Evolutionary conservation across 2,888 invertebrate species (phyloP), one percentile per base, ranked within the genome.

Genomic region (Agrotis clavis): DNA sequence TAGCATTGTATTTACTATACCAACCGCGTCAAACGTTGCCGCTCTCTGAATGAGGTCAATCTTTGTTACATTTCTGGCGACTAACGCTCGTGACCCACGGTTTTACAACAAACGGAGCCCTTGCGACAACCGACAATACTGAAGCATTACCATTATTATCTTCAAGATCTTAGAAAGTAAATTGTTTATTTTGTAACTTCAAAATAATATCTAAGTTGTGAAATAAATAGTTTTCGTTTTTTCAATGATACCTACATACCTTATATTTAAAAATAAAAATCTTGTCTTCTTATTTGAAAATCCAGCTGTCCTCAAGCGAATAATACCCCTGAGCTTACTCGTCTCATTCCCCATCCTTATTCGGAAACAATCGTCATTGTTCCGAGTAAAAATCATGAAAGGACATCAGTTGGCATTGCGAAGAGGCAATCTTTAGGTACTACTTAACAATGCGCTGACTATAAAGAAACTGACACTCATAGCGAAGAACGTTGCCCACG

Each of bases 331-430:
- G 67, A 69, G 74, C 70, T 74, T 56, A 67, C 56, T 62, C 61
- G 67, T 47, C 64, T 63, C 65, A 75, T 79, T 74, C 77, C 71
- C 68, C 67, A 81, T 76, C 86, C 85, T 71, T 79, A 73, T 85
- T 86, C 79, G 88, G 85, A 88, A 86, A 93, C 93, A 93, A 94
- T 92, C 84, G 92, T 90, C 91, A 90, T 94, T 94, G 92, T 93
- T 84, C 82, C 79, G 50, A 79, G 82, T 88, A 88, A 89, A 88
- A 86, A 87, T 89, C 91, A 86, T 87, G 88, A 91, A 93, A 92
- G 92, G 92, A 92, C 91, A 90, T 86, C 85, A 86, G 87, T 91
- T 92, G 92, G 90, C 91, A 91, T 85, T 88, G 85, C 83, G 74
- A 87, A 77, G 81, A 79, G 72, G 61, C 88, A 84, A 84, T 86